Evolutionary conservation across 2,113 vertebrate species (phyloP).

Genomic region (Perognathus longimembris): DNA sequence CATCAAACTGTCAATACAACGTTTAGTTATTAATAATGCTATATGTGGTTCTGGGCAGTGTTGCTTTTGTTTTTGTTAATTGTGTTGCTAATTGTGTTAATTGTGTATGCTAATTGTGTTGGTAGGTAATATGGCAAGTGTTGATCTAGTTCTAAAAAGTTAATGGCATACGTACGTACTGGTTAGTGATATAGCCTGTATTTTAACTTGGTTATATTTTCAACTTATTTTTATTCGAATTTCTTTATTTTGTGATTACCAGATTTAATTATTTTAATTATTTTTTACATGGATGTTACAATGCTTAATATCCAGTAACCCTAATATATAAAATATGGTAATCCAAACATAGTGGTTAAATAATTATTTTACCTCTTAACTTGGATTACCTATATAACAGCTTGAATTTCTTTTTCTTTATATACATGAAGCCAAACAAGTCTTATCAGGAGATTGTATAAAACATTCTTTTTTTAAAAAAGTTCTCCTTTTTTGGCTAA

Average conservation of each 20-base stretch:
- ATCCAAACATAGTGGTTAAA: not conserved
- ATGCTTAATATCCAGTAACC: not conserved
- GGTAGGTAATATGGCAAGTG: not conserved
- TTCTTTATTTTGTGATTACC: not conserved
- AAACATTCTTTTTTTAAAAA: too few species aligned
- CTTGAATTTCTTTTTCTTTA: conserved; percentile 33
- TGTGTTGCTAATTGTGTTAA: conserved; percentile 22
- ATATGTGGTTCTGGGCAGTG: not conserved
- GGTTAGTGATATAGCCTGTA: not conserved
- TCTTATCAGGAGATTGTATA: too few species aligned
- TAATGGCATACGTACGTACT: not conserved
- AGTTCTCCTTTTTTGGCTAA: too few species aligned
- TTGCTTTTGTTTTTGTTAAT: not conserved
- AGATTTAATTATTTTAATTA: conserved; percentile 20
- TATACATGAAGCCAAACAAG: not conserved
- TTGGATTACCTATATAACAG: not conserved
- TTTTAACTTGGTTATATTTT: conserved; percentile 17
- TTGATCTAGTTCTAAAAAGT: conserved; percentile 20
- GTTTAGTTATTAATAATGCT: not conserved
- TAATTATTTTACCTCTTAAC: conserved; percentile 28
- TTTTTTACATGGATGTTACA: not conserved
- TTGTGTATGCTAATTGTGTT: conserved; percentile 15
- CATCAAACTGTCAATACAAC: conserved; percentile 8
- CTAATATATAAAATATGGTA: conserved; percentile 21
- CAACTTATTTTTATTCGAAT: not conserved